These are phyloP conservation scores for Protonemura montana DNA, from an alignment of 2,888 invertebrate genomes.

Conservation along the genomic window DNA sequence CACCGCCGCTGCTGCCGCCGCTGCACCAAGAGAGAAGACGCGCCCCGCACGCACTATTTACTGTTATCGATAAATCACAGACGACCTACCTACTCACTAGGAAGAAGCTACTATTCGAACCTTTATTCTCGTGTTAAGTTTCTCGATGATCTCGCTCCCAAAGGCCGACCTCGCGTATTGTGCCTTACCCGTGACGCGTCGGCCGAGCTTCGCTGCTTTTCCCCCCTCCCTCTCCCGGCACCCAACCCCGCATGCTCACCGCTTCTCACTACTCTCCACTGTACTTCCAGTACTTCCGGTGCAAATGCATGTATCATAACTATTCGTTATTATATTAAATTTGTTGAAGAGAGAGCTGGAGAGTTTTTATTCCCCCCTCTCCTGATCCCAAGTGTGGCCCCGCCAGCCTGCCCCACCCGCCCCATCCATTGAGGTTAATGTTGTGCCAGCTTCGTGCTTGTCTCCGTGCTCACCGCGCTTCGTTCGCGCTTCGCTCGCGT, in stretches of 20 bases:
- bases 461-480: neutral
- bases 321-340: conserved; percentile 49
- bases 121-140: conserved; percentile 39
- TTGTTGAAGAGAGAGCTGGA: conserved; percentile 49
- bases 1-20: neutral
- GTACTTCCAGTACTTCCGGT: conserved; percentile 44
- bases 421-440: conserved; percentile 1
- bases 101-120: conserved; percentile 34
- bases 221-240: conserved; percentile 40
- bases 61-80: conserved; percentile 41
- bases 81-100: conserved; percentile 24
- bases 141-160: conserved; percentile 38
- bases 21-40: conserved; percentile 42
- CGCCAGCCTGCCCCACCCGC: neutral
- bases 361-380: conserved; percentile 45
- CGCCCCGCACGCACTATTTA: conserved; percentile 39
- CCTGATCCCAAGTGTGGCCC: conserved; percentile 21
- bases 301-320: conserved; percentile 49
- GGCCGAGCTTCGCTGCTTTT: conserved; percentile 43
- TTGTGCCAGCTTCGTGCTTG: conserved; percentile 5
- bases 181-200: conserved; percentile 50
- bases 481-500: neutral
- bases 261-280: conserved; percentile 48
- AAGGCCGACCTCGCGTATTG: conserved; percentile 48
- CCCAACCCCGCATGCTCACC: conserved; percentile 49